Evolutionary conservation across 2,888 invertebrate species (phyloP), one percentile per base, ranked within the genome.

Genomic region (Eupithecia exiguata): DNA sequence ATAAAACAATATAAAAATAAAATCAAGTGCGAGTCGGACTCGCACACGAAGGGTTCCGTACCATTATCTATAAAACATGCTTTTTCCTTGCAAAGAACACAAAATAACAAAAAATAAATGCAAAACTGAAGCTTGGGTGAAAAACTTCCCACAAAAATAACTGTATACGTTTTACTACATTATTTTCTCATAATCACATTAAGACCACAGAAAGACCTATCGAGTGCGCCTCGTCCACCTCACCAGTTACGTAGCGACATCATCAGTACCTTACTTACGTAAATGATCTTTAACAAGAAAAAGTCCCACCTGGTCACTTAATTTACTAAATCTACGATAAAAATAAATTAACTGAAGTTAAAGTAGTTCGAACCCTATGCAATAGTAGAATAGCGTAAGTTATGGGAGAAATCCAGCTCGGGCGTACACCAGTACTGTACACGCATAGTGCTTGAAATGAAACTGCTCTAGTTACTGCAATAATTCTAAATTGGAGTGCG

Each of bases 391-490:
- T 46, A 46, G 18, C n/a, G 10, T 21, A 21, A 35, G 18, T 30
- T 35, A 2, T 9, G 35, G 36, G 21, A 21, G 68, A 53, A 36
- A 49, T 49, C 53, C 5, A 53, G 38, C 68, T 53, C 21, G 53
- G 53, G 30, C 30, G 30, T 30, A 30, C 30, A 30, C 30, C 65
- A n/a, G n/a, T n/a, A n/a, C n/a, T n/a, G 53, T 53, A 66, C 35
- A 35, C 43, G 43, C 40, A 43, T 30, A 16, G 21, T 53, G 53
- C 12, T 53, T 53, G 21, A 21, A 58, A 43, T 58, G 58, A 5
- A 58, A 35, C 43, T 71, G 67, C 43, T 71, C 71, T 62, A 72
- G 71, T 36, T 68, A 68, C 25, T 68, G 71, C 46, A 68, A 16
- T 68, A 36, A 66, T 49, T 72, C 68, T 72, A 68, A 68, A 68